Evolutionary conservation across 2,888 invertebrate species (phyloP).

Genomic region (Oscheius myriophilus): DNA sequence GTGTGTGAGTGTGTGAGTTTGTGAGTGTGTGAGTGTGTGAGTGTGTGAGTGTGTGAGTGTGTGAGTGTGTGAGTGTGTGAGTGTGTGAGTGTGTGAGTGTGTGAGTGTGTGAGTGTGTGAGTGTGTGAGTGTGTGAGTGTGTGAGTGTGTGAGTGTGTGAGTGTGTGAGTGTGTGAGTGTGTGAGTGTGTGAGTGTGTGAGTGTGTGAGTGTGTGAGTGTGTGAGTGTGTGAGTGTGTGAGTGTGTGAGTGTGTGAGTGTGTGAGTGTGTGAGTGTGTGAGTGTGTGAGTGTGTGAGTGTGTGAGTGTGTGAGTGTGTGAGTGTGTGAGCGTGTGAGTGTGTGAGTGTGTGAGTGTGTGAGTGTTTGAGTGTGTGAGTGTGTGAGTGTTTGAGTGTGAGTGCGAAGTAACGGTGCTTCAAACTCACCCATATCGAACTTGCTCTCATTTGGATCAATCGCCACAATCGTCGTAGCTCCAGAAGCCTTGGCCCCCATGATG

Average conservation of each 20-base stretch:
- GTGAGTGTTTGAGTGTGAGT: too few species aligned
- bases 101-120: background rate
- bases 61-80: too few species aligned
- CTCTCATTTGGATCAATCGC: background rate
- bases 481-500: constrained; percentile 85
- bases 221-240: background rate
- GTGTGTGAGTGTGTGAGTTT: too few species aligned
- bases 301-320: background rate
- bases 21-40: too few species aligned
- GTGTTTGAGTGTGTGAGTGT: too few species aligned
- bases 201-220: background rate
- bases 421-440: background rate
- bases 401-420: background rate
- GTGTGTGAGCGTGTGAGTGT: background rate
- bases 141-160: background rate
- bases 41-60: too few species aligned
- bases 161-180: background rate
- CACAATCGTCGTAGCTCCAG: constrained; percentile 80
- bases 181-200: background rate
- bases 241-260: background rate
- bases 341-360: background rate
- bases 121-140: background rate
- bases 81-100: too few species aligned
- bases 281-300: background rate
- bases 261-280: background rate